Evolutionary conservation across 2,888 invertebrate species (phyloP), one percentile per base, ranked within the genome.

Genomic region (Sinhomidia bicolor): DNA sequence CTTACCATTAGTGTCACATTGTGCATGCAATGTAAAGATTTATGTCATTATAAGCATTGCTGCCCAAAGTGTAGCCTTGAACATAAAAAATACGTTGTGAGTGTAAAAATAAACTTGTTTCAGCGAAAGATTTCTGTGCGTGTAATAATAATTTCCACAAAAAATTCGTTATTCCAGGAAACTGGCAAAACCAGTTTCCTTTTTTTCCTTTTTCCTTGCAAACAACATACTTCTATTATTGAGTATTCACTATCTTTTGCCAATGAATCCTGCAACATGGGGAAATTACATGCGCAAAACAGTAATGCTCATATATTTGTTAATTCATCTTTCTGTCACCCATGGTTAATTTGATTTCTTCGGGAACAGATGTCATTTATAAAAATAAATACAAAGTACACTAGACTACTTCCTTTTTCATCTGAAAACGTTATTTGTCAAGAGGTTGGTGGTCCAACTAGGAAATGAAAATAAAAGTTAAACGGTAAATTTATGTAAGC

Each of bases 361-460:
- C 57, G 14, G 26, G 60, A 60, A 26, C n/a, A 26, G 5, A 1
- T 26, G 10, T 10, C 9, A 1, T 60, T 62, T 20, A 6, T n/a
- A 1, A 71, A 20, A 71, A 10, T 44, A 44, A 71, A 23, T 1
- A 9, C 74, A 10, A 5, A 26, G 14, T 17, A 12, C 4, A 12
- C 4, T 1, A 3, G 26, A 10, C 14, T 51, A 51, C n/a, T 74
- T 74, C 74, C 74, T 51, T 51, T 74, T 71, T 60, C 6, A 26
- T 60, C 32, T 62, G 26, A 41, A 41, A 14, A 41, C 17, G 71
- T 71, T 74, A 74, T 74, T 74, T 26, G 44, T 74, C 44, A 74
- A 74, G 14, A 32, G 36, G 60, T 60, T 41, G 79, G 79, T 57
- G 79, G 79, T 79, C 79, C 79, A 79, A 79, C 41, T 5, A 79